Percentiles rank a stretch among this genome's conserved stretches.
Conservation (phyloP, 2,113 vertebrate genomes). For the Balaenoptera acutorostrata region DNA sequence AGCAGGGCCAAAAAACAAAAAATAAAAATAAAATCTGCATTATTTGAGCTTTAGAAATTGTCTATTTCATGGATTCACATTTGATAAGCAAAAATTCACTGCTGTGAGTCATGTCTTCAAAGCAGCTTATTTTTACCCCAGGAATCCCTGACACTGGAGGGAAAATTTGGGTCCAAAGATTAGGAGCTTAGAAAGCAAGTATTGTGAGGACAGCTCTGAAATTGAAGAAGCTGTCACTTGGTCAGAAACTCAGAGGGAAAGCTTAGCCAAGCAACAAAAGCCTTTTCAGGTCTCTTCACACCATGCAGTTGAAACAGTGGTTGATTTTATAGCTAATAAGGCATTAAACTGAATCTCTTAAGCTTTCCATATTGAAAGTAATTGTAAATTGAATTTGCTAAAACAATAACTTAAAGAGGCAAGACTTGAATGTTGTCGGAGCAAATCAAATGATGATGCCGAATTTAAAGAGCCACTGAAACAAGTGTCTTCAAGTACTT, state of each 20-base stretch:
- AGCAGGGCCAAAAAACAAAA: neutral
- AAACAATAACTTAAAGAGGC: conserved; percentile 62
- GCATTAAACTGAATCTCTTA: conserved; percentile 36
- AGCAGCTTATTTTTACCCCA: neutral
- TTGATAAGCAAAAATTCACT: neutral
- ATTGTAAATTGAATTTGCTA: conserved; percentile 59
- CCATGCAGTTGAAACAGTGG: neutral
- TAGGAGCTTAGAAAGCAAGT: neutral
- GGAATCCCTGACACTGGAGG: neutral
- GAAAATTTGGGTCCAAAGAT: neutral
- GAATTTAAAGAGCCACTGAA: conserved; percentile 31
- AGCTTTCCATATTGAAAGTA: conserved; percentile 39
- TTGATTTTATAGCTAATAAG: conserved; percentile 47
- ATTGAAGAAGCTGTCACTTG: neutral
- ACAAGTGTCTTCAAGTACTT: conserved; percentile 25
- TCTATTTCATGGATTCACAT: neutral
- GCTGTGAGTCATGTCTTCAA: neutral
- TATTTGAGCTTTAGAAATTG: neutral
- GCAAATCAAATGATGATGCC: conserved; percentile 45
- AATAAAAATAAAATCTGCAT: neutral
- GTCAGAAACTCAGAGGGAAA: neutral
- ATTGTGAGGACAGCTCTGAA: neutral
- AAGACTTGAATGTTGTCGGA: neutral
- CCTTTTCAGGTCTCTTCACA: neutral
- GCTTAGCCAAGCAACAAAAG: neutral